Percentiles rank a stretch among this genome's conserved stretches.
phyloP scores from a whole-genome alignment of 64 coral and sea anemone species.

The Stylophora pistillata region DNA sequence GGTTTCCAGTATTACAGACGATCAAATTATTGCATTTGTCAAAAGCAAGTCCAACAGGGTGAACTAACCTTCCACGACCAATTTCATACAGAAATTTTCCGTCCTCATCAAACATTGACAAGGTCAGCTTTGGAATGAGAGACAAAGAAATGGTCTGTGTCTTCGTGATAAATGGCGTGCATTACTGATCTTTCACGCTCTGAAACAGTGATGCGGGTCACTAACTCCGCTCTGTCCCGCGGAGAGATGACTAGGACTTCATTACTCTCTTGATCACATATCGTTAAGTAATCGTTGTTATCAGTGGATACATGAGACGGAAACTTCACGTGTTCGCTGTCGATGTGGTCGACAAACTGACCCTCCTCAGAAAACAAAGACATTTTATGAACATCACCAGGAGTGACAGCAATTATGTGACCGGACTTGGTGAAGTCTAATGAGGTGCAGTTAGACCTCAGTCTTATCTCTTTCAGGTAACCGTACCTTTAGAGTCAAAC shows the following conservation, averaged over 20 bases:
- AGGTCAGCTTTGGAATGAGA: not conserved
- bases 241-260: not conserved
- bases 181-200: not conserved
- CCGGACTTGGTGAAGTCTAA: slow-evolving; percentile 4
- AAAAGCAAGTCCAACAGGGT: not conserved
- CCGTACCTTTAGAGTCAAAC: slow-evolving; percentile 26
- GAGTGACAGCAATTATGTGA: not conserved
- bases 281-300: not conserved
- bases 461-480: slow-evolving; percentile 8
- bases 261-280: not conserved
- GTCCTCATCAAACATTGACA: slow-evolving; percentile 2
- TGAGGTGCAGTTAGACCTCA: not conserved
- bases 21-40: slow-evolving; percentile 7
- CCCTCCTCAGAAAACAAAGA: slow-evolving; percentile 10
- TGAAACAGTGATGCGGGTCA: not conserved
- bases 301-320: not conserved
- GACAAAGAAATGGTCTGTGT: not conserved
- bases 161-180: not conserved
- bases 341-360: not conserved
- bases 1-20: slow-evolving; percentile 17
- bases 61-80: not conserved
- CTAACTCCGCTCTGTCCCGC: not conserved
- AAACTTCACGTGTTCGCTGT: not conserved
- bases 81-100: not conserved
- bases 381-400: not conserved